phyloP scores from a whole-genome alignment of 1,140 invertebrate species.

The Scaptodrosophila lebanonensis region DNA sequence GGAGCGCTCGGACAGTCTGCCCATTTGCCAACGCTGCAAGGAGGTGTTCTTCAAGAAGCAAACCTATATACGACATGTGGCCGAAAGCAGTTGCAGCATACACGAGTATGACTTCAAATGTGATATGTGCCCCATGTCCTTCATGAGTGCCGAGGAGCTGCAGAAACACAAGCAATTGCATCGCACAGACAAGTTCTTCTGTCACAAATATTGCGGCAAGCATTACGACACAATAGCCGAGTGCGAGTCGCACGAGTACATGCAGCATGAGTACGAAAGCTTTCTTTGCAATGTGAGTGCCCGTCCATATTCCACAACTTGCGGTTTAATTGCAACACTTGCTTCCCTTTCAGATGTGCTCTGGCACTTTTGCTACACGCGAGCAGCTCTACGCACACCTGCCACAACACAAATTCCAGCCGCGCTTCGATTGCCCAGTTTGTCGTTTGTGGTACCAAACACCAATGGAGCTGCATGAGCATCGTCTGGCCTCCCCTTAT shows the following conservation, averaged over 20 bases:
- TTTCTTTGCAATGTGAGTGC: slow-evolving; percentile 71
- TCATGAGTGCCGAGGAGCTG: slow-evolving; percentile 60
- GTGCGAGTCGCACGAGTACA: slow-evolving; percentile 69
- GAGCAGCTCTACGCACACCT: slow-evolving; percentile 62
- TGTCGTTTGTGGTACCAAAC: slow-evolving; percentile 72
- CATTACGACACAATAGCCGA: slow-evolving; percentile 59
- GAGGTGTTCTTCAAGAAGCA: slow-evolving; percentile 73
- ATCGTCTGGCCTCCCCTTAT: slow-evolving; percentile 61
- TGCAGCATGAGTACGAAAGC: slow-evolving; percentile 70
- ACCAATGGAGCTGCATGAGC: slow-evolving; percentile 57
- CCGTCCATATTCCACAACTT: too few relatives aligned
- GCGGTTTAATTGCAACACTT: neutral
- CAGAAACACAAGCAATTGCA: slow-evolving; percentile 60
- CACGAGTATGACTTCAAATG: slow-evolving; percentile 73
- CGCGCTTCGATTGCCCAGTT: slow-evolving; percentile 65
- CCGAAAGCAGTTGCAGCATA: slow-evolving; percentile 60
- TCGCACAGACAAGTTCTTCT: slow-evolving; percentile 62
- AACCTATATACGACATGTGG: slow-evolving; percentile 57
- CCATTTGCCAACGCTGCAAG: slow-evolving; percentile 71
- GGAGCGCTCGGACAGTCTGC: slow-evolving; percentile 54
- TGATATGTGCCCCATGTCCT: slow-evolving; percentile 70
- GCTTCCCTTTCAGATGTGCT: slow-evolving; percentile 56
- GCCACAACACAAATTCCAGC: slow-evolving; percentile 65
- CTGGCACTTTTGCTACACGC: slow-evolving; percentile 48
- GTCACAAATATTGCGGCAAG: slow-evolving; percentile 73